Base-by-base conservation (phyloP, 2,888 invertebrate species). In the Heterodera filipjevi region DNA sequence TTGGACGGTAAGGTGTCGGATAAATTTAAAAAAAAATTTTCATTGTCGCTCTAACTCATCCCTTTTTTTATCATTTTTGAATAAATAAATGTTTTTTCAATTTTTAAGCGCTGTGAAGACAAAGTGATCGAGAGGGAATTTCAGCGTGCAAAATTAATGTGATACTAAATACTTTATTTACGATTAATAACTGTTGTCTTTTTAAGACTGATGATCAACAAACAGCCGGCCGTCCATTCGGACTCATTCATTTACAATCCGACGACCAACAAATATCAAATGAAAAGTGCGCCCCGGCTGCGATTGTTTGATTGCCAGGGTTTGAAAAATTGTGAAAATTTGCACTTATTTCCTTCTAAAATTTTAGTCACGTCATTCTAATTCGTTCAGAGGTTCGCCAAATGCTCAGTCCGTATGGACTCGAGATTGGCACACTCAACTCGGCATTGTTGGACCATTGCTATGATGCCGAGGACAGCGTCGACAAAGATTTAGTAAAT, bases 401-500 rank as follows among this genome's bases (percentile, higher is more conserved):
- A 35, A 81, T 79, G 19, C 80, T 87, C 12, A 83, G 79, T 33
- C 85, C 85, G 14, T 87, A 85, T 76, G 87, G 87, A 14, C 77
- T 87, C 27, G 78, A 80, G 22, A 83, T 87, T 64, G 84, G 84
- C 49, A 71, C 83, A 27, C 71, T 81, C 66, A 84, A 85, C 75
- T 86, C 86, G 0, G 84, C 84, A 75, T 81, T 87, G 27, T 79
- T 87, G 39, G 86, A 86, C 30, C 12, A n/a, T n/a, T 59, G 27
- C 12, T 12, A 59, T 27, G 68, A 27, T 6, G 68, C 0, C 33
- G 6, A 32, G 33, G 22, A 68, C 22, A 35, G 6, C 33, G 68
- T 16, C 10, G 68, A 68, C 68, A n/a, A 10, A 27, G 59, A 59
- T 27, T 59, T 59, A 27, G 59, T 59, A 59, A 10, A 27, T 10